These are phyloP conservation scores for Dugesia japonica DNA, from an alignment of 2,888 invertebrate species.

Conservation along the genomic window DNA sequence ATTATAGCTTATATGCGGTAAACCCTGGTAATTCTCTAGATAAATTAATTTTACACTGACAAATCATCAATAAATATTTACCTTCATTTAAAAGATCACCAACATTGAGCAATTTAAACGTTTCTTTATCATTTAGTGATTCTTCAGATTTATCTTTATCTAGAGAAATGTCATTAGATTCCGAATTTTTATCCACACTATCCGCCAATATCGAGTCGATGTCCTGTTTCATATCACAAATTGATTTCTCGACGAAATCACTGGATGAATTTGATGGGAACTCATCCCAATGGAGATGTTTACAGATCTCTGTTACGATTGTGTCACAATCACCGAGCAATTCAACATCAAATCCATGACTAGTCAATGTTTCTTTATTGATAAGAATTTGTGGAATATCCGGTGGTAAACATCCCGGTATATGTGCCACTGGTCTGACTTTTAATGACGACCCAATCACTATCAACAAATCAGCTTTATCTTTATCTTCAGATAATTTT, in stretches of 20 bases:
- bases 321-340: conserved; percentile 59
- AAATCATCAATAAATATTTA: not conserved
- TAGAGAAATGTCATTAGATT: not conserved
- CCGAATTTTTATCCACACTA: not conserved
- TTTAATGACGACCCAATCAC: conserved; percentile 77
- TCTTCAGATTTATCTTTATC: not conserved
- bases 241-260: not conserved
- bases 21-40: no score
- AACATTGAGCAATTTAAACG: not conserved
- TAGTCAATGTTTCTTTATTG: conserved; percentile 66
- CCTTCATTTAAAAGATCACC: not conserved
- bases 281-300: conserved; percentile 36
- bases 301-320: conserved; percentile 43
- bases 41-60: no score
- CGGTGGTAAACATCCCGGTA: conserved; percentile 63
- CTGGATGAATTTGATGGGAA: not conserved
- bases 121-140: not conserved
- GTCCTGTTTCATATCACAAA: not conserved
- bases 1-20: no score
- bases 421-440: conserved; percentile 71
- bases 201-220: not conserved
- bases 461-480: conserved; percentile 66
- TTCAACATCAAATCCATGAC: conserved; percentile 69
- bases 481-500: conserved; percentile 66
- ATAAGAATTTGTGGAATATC: conserved; percentile 72